Evolutionary conservation across 2,888 invertebrate genomes (phyloP), one percentile per base, ranked within the genome.

Genomic region (Agonopterix alstromeriana): DNA sequence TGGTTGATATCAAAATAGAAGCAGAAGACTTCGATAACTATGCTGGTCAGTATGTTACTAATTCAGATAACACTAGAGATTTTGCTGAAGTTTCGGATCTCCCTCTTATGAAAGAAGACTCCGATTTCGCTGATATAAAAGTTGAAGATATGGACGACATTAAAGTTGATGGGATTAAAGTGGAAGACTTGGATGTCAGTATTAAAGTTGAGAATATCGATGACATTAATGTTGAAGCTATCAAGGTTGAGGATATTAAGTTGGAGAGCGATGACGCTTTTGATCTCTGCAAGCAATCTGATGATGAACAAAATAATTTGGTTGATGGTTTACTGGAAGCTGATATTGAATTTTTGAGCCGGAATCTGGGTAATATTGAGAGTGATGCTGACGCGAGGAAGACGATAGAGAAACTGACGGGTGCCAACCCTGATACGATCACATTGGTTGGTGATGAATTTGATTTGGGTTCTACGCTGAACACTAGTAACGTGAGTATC

Each of bases 381-480:
- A 89, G 87, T 64, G 89, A 89, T 49, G 84, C 88, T 1, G 89
- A 89, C 54, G 89, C 88, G 0, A 79, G 89, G 43, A 89, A 89
- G 60, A 85, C 89, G n/a, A 88, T 89, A 50, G 89, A 89, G 58
- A 89, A 87, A 49, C 58, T 89, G 50, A 88, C 89, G 1, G 89
- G 87, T 8, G 84, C 85, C 3, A 84, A 87, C 65, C 79, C 86
- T 3, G 88, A 89, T 51, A 83, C 84, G 0, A 77, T 89, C 8
- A 84, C 85, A 4, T 70, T 89, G 53, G 85, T 86, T 48, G 85
- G 87, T 0, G 88, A 88, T 52, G 88, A 88, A 64, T 88, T 88
- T 53, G 88, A 88, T 70, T 68, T 88, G 53, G 86, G 87, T n/a
- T 72, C 83, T 2, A 84, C 88, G 9, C 71, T 88, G 51, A 86